A percentile compares a stretch with the other conserved stretches of the same genome.
phyloP scores from a whole-genome alignment of 2,797 vertebrate species.

The Melanogrammus aeglefinus region DNA sequence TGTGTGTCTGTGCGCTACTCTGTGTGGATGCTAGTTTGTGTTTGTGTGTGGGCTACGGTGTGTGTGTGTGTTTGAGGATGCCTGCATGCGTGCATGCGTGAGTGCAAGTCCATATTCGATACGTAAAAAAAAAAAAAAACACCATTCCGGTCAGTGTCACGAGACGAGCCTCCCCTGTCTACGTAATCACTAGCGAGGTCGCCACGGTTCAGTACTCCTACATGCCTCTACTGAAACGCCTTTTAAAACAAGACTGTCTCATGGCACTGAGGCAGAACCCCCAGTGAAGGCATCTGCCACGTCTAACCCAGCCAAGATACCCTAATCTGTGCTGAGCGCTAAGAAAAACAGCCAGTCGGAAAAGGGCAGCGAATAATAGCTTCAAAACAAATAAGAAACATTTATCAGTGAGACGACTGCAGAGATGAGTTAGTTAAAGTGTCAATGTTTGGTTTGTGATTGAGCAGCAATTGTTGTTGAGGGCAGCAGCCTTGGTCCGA shows the following conservation, averaged over 20 bases:
- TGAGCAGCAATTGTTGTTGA: too few species aligned
- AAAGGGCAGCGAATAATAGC: too few species aligned
- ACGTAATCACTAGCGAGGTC: constrained; percentile 61
- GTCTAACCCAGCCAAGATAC: too few species aligned
- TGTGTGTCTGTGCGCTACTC: too few species aligned
- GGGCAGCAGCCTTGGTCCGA: too few species aligned
- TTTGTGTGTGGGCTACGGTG: constrained; percentile 6
- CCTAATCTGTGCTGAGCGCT: too few species aligned
- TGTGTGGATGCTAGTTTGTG: background rate
- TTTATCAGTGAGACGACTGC: too few species aligned
- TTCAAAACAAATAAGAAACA: too few species aligned
- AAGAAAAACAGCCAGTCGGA: too few species aligned
- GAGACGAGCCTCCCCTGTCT: constrained; percentile 33
- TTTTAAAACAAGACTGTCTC: constrained; percentile 26
- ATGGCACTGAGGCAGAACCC: constrained; percentile 33
- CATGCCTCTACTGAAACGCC: constrained; percentile 37
- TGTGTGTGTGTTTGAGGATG: constrained; percentile 6
- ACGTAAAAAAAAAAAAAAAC: constrained; percentile 32
- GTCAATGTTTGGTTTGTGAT: too few species aligned
- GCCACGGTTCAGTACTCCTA: constrained; percentile 50
- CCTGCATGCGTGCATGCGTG: background rate
- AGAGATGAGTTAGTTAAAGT: too few species aligned
- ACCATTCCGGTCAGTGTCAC: constrained; percentile 49
- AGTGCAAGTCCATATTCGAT: background rate
- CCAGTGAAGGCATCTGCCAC: background rate